Percentiles rank a stretch among this genome's conserved stretches.
Evolutionary conservation across 2,797 vertebrate genomes (phyloP).

Genomic region (Ficedula albicollis): DNA sequence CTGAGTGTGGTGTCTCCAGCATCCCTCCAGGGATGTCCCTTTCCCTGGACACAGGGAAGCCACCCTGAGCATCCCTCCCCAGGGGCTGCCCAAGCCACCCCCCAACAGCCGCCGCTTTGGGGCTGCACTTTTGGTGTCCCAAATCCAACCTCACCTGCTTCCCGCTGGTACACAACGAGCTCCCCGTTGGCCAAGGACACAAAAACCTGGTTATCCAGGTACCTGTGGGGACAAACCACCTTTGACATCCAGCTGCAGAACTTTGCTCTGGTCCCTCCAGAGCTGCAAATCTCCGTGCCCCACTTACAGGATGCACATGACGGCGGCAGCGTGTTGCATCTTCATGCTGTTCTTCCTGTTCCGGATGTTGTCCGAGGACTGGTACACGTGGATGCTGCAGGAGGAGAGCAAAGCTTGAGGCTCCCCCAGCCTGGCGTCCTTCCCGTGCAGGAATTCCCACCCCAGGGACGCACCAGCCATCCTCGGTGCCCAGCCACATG

Average conservation of each 20-base stretch:
- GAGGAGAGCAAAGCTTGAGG: not conserved
- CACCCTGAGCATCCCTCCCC: not conserved
- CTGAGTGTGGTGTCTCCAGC: not conserved
- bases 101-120: not conserved
- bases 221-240: slow-evolving; percentile 73
- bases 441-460: accelerated
- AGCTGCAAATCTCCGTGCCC: not conserved
- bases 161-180: slow-evolving; percentile 92
- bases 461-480: slow-evolving; percentile 85
- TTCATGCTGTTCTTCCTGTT: slow-evolving; percentile 99
- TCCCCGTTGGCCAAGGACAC: slow-evolving; percentile 95
- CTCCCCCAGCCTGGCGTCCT: accelerated
- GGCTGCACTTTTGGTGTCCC: accelerated
- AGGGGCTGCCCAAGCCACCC: not conserved
- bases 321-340: slow-evolving; percentile 92
- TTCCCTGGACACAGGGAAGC: not conserved
- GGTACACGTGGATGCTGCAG: slow-evolving; percentile 94
- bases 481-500: slow-evolving; percentile 97
- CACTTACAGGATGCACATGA: slow-evolving; percentile 92
- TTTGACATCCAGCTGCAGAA: not conserved
- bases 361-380: slow-evolving; percentile 97
- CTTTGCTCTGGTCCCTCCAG: accelerated
- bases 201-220: slow-evolving; percentile 96
- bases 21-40: not conserved
- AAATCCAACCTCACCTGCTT: slow-evolving; percentile 82